Conservation (phyloP, 2,797 vertebrate species). For the Enteromius trimaculatus region DNA sequence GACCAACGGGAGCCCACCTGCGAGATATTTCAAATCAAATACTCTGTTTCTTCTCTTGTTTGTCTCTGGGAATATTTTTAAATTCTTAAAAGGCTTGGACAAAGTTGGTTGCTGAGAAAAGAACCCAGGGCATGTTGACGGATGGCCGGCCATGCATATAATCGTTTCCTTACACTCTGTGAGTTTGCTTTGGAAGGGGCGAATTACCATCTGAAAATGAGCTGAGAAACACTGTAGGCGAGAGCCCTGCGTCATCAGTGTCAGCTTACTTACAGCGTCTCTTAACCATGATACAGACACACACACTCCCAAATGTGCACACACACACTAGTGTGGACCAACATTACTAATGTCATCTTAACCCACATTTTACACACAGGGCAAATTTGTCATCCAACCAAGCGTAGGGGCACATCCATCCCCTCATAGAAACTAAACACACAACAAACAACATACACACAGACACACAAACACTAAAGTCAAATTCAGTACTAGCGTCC, state of each 20-base stretch:
- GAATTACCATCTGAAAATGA: constrained; percentile 93
- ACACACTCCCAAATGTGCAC: constrained; percentile 32
- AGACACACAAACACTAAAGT: constrained; percentile 2
- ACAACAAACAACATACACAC: not conserved
- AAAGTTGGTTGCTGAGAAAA: constrained; percentile 79
- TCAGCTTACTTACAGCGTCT: constrained; percentile 81
- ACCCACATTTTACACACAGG: constrained; percentile 51
- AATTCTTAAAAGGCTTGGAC: constrained; percentile 76
- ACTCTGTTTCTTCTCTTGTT: constrained; percentile 73
- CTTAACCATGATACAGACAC: constrained; percentile 46
- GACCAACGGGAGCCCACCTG: constrained; percentile 38
- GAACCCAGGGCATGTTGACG: constrained; percentile 83
- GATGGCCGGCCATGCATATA: constrained; percentile 90
- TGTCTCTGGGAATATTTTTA: constrained; percentile 75
- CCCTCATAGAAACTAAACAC: constrained; percentile 9
- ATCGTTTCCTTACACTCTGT: constrained; percentile 90
- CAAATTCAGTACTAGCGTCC: not conserved
- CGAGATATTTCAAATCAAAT: constrained; percentile 54
- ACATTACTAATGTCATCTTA: constrained; percentile 45
- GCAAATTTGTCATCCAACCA: constrained; percentile 39
- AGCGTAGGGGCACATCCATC: constrained; percentile 42
- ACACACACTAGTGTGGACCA: constrained; percentile 36
- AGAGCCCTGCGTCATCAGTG: constrained; percentile 83
- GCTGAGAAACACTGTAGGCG: constrained; percentile 86
- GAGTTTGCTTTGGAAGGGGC: constrained; percentile 86